A percentile compares a stretch with the other conserved stretches of the same genome.
phyloP scores from a whole-genome alignment of 2,113 vertebrate species.

The Addax nasomaculatus region DNA sequence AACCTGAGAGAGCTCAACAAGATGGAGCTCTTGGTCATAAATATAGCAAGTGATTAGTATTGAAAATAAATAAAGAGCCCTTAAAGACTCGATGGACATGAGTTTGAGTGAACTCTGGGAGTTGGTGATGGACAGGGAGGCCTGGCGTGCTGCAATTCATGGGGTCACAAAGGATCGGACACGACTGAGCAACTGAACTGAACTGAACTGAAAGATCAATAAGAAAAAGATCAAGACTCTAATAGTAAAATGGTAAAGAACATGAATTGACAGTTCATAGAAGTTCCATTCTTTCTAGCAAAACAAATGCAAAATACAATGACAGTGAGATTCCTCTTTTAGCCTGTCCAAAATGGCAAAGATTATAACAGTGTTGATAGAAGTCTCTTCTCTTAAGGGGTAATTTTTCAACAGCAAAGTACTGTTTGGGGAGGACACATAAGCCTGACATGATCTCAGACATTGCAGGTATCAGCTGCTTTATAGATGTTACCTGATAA shows the following conservation, averaged over 20 bases:
- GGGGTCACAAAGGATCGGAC: no score
- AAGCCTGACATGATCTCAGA: background rate
- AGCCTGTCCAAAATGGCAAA: background rate
- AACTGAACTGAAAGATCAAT: background rate
- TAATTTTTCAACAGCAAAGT: background rate
- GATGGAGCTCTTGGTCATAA: background rate
- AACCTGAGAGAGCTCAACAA: background rate
- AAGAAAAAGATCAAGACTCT: background rate
- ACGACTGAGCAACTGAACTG: no score
- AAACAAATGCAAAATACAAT: conserved; percentile 20
- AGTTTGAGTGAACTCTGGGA: no score
- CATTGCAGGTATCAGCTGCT: background rate
- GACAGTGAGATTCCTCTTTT: background rate
- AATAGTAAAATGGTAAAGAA: background rate
- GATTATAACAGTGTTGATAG: background rate
- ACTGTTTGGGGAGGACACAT: background rate
- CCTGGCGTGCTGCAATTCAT: no score
- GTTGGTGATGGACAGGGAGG: no score
- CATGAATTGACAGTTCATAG: background rate
- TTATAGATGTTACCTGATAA: background rate
- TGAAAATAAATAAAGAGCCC: background rate
- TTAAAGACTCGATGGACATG: background rate
- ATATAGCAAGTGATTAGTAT: background rate
- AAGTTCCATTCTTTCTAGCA: background rate
- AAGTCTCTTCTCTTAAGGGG: background rate